These are phyloP conservation scores for Melospiza georgiana DNA, from an alignment of 2,113 vertebrate species.

Conservation along the genomic window DNA sequence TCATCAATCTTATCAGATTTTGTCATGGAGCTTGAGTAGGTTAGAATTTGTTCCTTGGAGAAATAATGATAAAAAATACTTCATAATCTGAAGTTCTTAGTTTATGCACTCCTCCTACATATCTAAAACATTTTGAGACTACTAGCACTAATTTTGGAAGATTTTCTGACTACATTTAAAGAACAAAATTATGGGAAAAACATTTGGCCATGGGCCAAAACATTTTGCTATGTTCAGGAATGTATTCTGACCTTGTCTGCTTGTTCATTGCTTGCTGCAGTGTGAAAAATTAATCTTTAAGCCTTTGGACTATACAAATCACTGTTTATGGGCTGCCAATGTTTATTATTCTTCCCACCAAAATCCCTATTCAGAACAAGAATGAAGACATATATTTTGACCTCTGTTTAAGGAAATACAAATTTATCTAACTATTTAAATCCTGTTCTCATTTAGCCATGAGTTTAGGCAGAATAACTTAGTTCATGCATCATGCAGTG, in stretches of 20 bases:
- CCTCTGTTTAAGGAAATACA: neutral
- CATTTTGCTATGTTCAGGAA: neutral
- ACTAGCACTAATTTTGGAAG: neutral
- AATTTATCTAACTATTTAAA: neutral
- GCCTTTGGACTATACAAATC: neutral
- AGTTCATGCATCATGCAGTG: neutral
- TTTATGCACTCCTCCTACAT: neutral
- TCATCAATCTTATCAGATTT: neutral
- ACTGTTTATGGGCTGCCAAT: neutral
- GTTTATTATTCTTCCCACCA: neutral
- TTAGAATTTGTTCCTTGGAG: neutral
- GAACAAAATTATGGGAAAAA: neutral
- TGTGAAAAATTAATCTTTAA: neutral
- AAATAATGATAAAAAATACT: neutral
- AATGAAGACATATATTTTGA: neutral
- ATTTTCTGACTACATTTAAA: neutral
- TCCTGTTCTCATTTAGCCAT: neutral
- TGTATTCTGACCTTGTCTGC: neutral
- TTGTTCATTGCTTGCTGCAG: neutral
- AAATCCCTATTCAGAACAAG: neutral
- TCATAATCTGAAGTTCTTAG: neutral
- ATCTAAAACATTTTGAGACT: neutral
- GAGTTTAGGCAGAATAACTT: neutral
- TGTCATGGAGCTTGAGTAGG: neutral
- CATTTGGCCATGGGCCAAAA: neutral